phyloP scores from a whole-genome alignment of 2,888 invertebrate species.

The Enoplolaimus lenunculus region DNA sequence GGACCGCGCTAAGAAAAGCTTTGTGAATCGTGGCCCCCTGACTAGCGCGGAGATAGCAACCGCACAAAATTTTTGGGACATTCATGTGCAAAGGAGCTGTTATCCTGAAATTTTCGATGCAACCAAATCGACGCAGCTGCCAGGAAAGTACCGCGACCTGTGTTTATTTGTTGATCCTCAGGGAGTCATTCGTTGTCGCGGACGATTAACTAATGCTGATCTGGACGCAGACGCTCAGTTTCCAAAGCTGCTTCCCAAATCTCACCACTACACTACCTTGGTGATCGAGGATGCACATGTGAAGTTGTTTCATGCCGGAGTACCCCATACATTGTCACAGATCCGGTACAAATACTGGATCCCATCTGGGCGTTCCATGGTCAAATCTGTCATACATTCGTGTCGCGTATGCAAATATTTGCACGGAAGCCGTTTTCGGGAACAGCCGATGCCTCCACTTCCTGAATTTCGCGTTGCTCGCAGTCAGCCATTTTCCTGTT shows the following conservation, averaged over 20 bases:
- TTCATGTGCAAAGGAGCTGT: neutral
- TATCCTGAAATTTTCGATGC: slow-evolving; percentile 8
- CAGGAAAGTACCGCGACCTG: neutral
- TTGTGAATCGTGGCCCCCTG: neutral
- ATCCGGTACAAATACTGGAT: slow-evolving; percentile 19
- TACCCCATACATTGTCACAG: slow-evolving; percentile 15
- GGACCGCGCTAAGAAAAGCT: neutral
- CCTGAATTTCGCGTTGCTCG: slow-evolving; percentile 17
- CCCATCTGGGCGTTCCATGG: slow-evolving; percentile 18
- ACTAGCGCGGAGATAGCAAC: neutral
- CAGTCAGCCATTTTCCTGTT: neutral
- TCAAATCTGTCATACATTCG: slow-evolving; percentile 16
- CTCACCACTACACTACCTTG: neutral
- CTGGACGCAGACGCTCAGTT: neutral
- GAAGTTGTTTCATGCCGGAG: slow-evolving; percentile 13
- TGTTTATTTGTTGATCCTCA: neutral
- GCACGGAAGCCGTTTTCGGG: slow-evolving; percentile 17
- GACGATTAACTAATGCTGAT: slow-evolving; percentile 17
- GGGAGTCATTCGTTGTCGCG: slow-evolving; percentile 17
- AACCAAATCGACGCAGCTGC: neutral
- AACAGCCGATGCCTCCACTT: slow-evolving; percentile 9
- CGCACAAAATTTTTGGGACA: neutral
- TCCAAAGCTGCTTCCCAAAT: slow-evolving; percentile 17
- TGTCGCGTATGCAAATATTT: slow-evolving; percentile 14
- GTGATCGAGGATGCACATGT: neutral